Conservation (phyloP, 2,888 invertebrate species). For the Caenorhabditis angaria region DNA sequence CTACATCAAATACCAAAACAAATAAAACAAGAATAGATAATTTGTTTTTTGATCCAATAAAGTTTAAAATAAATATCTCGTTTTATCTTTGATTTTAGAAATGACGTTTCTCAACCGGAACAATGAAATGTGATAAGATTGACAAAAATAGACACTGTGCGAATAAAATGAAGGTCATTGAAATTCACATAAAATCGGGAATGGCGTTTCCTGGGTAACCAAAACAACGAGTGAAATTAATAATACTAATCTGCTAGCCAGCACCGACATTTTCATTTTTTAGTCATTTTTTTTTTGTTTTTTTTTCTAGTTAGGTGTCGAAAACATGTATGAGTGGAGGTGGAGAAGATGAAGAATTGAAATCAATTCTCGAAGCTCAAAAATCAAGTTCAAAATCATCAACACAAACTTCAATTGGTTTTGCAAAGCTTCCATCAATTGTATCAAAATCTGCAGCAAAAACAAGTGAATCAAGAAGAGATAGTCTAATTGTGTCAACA, state of each 20-base stretch:
- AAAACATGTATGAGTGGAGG: constrained; percentile 2
- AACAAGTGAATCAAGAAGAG: not conserved
- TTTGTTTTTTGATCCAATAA: too few relatives aligned
- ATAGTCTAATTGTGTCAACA: not conserved
- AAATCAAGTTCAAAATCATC: not conserved
- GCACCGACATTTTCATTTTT: not conserved
- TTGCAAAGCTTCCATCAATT: not conserved
- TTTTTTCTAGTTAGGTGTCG: not conserved
- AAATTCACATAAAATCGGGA: not conserved
- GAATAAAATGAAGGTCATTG: not conserved
- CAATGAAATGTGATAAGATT: constrained; percentile 1
- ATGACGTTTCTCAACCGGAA: not conserved
- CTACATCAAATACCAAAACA: too few relatives aligned
- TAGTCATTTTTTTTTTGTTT: not conserved
- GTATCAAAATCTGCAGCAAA: not conserved
- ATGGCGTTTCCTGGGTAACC: not conserved
- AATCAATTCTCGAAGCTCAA: not conserved
- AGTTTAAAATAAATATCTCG: too few relatives aligned
- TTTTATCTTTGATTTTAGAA: too few relatives aligned
- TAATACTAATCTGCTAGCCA: not conserved
- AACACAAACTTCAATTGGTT: not conserved
- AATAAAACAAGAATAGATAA: too few relatives aligned
- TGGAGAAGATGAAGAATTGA: not conserved
- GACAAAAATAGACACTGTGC: not conserved
- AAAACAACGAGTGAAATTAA: not conserved